A percentile compares a stretch with the other conserved stretches of the same genome.
These are phyloP conservation scores for Salmo trutta DNA, from an alignment of 2,797 vertebrate species.

Conservation along the genomic window DNA sequence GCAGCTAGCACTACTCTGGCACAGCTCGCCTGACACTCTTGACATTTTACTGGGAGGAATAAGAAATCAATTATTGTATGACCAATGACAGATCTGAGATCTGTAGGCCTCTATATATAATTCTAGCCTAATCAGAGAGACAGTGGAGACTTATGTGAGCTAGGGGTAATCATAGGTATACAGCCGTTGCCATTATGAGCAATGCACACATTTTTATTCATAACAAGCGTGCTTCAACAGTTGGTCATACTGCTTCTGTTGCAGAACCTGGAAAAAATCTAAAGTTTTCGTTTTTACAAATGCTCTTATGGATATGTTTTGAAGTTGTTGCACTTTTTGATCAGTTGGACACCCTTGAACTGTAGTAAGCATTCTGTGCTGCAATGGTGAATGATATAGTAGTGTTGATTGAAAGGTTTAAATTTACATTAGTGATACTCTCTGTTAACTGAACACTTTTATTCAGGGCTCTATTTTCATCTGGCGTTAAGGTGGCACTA, in stretches of 20 bases:
- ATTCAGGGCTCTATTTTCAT: no score
- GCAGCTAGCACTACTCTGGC: background rate
- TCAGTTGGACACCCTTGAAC: background rate
- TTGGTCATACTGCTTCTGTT: background rate
- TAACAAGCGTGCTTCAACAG: background rate
- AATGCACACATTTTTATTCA: background rate
- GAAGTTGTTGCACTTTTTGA: background rate
- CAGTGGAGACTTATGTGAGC: background rate
- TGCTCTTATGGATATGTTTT: background rate
- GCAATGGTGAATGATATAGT: no score
- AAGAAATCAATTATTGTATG: conserved; percentile 37
- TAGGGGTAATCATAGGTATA: no score
- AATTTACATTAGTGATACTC: no score
- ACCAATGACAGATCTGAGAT: conserved; percentile 34
- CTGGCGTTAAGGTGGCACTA: no score
- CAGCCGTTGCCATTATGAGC: background rate
- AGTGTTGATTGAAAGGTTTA: no score
- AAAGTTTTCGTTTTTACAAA: background rate
- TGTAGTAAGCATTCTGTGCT: background rate
- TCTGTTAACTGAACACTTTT: no score
- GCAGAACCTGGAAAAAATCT: background rate
- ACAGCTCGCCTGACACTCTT: conserved; percentile 48
- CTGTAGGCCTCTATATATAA: background rate
- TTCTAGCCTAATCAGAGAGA: background rate
- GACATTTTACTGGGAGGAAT: conserved; percentile 41